A percentile compares a stretch with the other conserved stretches of the same genome.
phyloP scores from a whole-genome alignment of 2,797 vertebrate species.

The Clarias pachynema region DNA sequence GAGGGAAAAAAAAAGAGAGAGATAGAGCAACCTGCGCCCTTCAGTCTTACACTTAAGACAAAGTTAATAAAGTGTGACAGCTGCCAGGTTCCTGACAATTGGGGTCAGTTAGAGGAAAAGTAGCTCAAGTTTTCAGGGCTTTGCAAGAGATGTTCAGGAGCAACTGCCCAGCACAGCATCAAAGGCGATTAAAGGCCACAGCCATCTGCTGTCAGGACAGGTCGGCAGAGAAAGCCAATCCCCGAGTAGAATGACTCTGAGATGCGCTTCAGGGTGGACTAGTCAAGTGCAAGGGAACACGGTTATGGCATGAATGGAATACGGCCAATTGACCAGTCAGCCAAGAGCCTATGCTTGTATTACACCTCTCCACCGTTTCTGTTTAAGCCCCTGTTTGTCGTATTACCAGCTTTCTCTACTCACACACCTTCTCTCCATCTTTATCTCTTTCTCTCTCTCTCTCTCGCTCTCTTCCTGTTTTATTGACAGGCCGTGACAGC shows the following conservation, averaged over 20 bases:
- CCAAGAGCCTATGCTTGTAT: conserved; percentile 19
- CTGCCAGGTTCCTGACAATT: conserved; percentile 79
- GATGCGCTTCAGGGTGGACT: conserved; percentile 35
- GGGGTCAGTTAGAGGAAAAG: conserved; percentile 83
- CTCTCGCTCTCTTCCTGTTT: conserved; percentile 48
- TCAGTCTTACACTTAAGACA: conserved; percentile 74
- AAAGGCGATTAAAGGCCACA: conserved; percentile 80
- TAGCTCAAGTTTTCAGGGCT: conserved; percentile 81
- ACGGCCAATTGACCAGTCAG: conserved; percentile 41
- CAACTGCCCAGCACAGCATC: conserved; percentile 80
- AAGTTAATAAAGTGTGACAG: conserved; percentile 80
- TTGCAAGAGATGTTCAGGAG: conserved; percentile 78
- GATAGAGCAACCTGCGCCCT: conserved; percentile 66
- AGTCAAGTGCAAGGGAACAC: conserved; percentile 13
- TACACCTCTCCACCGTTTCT: conserved; percentile 9
- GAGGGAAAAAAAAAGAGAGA: conserved; percentile 29
- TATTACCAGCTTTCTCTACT: conserved; percentile 6
- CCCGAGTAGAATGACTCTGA: conserved; percentile 33
- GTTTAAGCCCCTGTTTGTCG: conserved; percentile 12
- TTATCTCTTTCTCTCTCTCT: background rate
- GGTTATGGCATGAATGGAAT: background rate
- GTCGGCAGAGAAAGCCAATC: conserved; percentile 57
- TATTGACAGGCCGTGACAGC: conserved; percentile 69
- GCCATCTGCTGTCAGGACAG: conserved; percentile 80
- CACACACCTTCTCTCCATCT: background rate